These are phyloP conservation scores for Piezodorus guildinii DNA, from an alignment of 1,140 invertebrate species.

Conservation along the genomic window DNA sequence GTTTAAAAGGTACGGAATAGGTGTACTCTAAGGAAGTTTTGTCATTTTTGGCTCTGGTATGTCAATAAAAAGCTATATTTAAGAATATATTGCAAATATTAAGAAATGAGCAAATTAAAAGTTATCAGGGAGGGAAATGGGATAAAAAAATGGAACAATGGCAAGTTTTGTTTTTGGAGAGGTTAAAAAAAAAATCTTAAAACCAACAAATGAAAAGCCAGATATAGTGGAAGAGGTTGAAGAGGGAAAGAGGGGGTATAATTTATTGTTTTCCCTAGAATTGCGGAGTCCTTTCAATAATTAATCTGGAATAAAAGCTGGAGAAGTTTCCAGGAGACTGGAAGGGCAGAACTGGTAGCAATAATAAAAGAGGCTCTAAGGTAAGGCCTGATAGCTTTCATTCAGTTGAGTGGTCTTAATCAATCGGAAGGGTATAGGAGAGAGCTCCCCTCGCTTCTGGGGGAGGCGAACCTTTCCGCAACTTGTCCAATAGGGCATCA, in stretches of 20 bases:
- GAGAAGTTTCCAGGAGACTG: conserved; percentile 3
- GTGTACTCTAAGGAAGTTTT: too few relatives aligned
- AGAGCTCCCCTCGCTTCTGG: neutral
- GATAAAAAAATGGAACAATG: neutral
- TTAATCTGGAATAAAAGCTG: conserved; percentile 1
- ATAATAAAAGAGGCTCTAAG: conserved; percentile 9
- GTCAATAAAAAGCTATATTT: too few relatives aligned
- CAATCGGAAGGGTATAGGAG: conserved; percentile 9
- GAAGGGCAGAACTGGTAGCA: neutral
- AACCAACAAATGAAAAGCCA: too few relatives aligned
- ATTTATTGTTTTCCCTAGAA: neutral
- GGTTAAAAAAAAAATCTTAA: too few relatives aligned
- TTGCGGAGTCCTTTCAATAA: neutral
- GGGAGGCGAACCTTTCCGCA: neutral
- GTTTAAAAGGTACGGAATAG: too few relatives aligned
- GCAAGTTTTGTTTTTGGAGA: neutral
- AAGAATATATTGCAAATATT: too few relatives aligned
- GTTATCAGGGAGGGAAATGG: too few relatives aligned
- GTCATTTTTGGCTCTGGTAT: too few relatives aligned
- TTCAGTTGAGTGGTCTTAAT: conserved; percentile 19
- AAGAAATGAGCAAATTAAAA: too few relatives aligned
- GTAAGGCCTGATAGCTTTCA: conserved; percentile 17
- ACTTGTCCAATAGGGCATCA: conserved; percentile 17
- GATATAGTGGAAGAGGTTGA: neutral
- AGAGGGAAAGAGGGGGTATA: neutral